Evolutionary conservation across 2,797 vertebrate species (phyloP).

Genomic region (Varecia variegata): DNA sequence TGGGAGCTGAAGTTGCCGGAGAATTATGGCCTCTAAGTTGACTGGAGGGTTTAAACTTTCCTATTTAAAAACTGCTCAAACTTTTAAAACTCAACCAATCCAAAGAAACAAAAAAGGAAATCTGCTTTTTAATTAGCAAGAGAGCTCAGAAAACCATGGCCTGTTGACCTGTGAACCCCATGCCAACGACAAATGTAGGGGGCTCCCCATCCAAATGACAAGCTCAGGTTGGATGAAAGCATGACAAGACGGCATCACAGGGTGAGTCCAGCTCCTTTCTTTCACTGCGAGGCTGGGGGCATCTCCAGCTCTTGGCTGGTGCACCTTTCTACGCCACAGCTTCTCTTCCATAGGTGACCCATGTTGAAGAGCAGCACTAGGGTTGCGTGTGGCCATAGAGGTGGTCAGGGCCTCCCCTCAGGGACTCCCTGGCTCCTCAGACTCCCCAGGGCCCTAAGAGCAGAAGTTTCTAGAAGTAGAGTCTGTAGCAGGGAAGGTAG

Average conservation of each 20-base stretch:
- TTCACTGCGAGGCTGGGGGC: background rate
- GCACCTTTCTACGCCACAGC: background rate
- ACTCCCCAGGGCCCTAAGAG: background rate
- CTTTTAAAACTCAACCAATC: conserved; percentile 31
- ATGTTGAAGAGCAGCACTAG: background rate
- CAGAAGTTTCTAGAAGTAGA: background rate
- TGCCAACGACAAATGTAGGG: background rate
- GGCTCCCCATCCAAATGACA: background rate
- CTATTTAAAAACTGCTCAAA: conserved; percentile 37
- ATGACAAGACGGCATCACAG: background rate
- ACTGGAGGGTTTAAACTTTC: conserved; percentile 12
- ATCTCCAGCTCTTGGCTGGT: background rate
- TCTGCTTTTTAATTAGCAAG: background rate
- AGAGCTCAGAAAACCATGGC: background rate
- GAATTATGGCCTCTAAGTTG: conserved; percentile 21
- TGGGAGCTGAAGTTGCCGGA: background rate
- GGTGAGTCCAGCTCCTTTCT: background rate
- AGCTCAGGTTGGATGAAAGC: background rate
- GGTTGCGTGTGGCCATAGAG: background rate
- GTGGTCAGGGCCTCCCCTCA: background rate
- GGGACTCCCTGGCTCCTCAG: background rate
- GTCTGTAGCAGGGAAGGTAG: background rate
- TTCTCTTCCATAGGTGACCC: background rate
- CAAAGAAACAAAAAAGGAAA: background rate
- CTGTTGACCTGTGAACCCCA: background rate